Percentiles rank a stretch among this genome's conserved stretches.
Conservation (phyloP, 2,797 vertebrate genomes). For the Heterohyrax brucei region DNA sequence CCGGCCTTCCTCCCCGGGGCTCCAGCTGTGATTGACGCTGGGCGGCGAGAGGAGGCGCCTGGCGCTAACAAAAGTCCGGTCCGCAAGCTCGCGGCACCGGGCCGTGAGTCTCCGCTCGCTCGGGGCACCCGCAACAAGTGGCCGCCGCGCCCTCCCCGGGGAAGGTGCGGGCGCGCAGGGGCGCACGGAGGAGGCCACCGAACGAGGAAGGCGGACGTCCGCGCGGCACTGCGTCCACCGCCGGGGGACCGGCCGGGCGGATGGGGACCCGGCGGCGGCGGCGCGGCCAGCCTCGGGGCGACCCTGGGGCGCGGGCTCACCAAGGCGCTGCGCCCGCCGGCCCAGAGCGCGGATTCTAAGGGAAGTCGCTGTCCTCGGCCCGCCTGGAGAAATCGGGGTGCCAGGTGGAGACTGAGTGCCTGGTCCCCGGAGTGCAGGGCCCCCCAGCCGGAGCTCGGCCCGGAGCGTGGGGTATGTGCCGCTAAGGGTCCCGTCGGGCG, state of each 20-base stretch:
- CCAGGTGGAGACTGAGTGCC: background rate
- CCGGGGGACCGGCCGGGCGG: constrained; percentile 64
- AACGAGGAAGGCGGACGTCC: background rate
- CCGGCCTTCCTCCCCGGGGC: constrained; percentile 79
- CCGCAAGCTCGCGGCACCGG: constrained; percentile 68
- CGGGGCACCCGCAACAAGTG: constrained; percentile 88
- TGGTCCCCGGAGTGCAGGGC: constrained; percentile 2
- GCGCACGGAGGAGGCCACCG: background rate
- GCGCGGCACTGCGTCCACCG: constrained; percentile 41
- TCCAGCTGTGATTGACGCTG: constrained; percentile 85
- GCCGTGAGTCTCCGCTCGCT: constrained; percentile 18
- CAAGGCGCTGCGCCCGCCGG: constrained; percentile 58
- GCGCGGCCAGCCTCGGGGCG: constrained; percentile 76
- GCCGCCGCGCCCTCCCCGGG: constrained; percentile 81
- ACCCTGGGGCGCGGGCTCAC: constrained; percentile 75
- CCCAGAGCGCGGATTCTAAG: constrained; percentile 69
- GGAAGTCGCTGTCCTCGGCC: background rate
- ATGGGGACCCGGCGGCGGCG: constrained; percentile 85
- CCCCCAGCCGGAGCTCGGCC: constrained; percentile 11
- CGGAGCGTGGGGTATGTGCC: constrained; percentile 63
- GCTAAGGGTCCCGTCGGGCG: constrained; percentile 72
- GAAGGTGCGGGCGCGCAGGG: constrained; percentile 71
- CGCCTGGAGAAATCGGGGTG: background rate
- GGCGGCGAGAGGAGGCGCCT: constrained; percentile 92
- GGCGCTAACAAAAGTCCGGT: constrained; percentile 89